Evolutionary conservation across 2,797 vertebrate species (phyloP), one percentile per base, ranked within the genome.

Genomic region (Gadopsis marmoratus): DNA sequence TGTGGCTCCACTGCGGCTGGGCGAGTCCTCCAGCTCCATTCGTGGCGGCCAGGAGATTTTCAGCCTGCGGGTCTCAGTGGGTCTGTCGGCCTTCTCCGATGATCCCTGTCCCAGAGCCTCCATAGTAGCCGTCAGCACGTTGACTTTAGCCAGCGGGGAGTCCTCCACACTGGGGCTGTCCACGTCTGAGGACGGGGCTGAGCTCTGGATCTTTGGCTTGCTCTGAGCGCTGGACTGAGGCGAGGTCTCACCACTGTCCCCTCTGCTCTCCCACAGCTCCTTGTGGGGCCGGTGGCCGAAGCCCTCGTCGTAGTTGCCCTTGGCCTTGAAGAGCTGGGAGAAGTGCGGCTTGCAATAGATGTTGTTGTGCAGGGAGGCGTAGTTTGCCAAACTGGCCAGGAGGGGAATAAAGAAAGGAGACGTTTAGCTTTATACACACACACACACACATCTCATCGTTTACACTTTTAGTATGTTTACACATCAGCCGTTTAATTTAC

Each of bases 291-390:
- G 97, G 92, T 96, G 97, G 9, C 98, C 97, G 76, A 99, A 99
- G 66, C 98, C 98, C 93, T 99, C 98, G 19, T 99, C 98, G 0
- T 99, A 99, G 89, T 99, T 99, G 33, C 98, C 98, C 82, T 99
- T 99, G 75, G 97, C 94, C 90, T 99, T 99, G 92, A 99, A 99
- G 65, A 99, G 97, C 85, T 99, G 98, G 89, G 94, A 96, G 94
- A 97, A 99, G 90, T 99, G 98, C 43, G 98, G 97, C 87, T 99
- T 99, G 94, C 98, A 99, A 92, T 99, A 99, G 79, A 98, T 96
- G 71, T 88, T 96, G 65, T 96, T 97, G 77, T 96, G 97, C 81
- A 99, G 93, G 23, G 97, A 99, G 0, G 98, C 98, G 0, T 97
- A 99, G 3, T 95, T 99, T 11, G 88, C 96, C 81, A 99, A 92